Base-by-base conservation (phyloP, 2,113 vertebrate species). In the Corapipo altera region DNA sequence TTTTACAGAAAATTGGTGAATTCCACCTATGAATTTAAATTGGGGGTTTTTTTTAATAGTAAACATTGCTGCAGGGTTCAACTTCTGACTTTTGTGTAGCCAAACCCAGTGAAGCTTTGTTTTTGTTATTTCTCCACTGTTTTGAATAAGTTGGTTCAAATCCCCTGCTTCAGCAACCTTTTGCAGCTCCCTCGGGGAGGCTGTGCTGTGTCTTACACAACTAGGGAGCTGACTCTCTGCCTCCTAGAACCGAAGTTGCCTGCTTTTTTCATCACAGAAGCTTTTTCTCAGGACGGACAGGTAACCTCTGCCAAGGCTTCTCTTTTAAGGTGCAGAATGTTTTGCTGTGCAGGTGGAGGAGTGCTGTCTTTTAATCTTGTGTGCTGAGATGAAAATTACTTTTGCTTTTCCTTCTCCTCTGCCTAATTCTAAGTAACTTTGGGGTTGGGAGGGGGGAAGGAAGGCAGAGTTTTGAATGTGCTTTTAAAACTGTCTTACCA, bases 401-500 rank as follows among this genome's bases (percentile, higher is more conserved):
- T 6, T 9, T 72, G 17, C 15, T 64, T 54, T 73, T 71, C 17
- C 1, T 93, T 24, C 12, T 83, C 8, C 5, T 83, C 15, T 2
- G 22, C 14, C 28, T 85, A 30, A 55, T 54, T 18, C 12, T 33
- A 17, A 11, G 35, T 51, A 15, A 20, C 5, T 52, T 43, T 0
- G 4, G 4, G 0, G 49, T 13, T 26, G 49, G 10, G 39, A 2
- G 9, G 8, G 9, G 12, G 9, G 5, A 19, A 12, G 24, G 7
- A 30, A n/a, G n/a, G 9, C 26, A 85, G 20, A 49, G 44, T 37
- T 85, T 82, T 6, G 2, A 30, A 44, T 0, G 0, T 0, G 0
- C 27, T 92, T 81, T 49, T 54, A 55, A 78, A 41, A 10, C 17
- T 72, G 7, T 5, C 13, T 54, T 81, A 58, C 28, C 10, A 1